Conservation (phyloP, 2,888 invertebrate genomes). For the Orthosia gracilis region DNA sequence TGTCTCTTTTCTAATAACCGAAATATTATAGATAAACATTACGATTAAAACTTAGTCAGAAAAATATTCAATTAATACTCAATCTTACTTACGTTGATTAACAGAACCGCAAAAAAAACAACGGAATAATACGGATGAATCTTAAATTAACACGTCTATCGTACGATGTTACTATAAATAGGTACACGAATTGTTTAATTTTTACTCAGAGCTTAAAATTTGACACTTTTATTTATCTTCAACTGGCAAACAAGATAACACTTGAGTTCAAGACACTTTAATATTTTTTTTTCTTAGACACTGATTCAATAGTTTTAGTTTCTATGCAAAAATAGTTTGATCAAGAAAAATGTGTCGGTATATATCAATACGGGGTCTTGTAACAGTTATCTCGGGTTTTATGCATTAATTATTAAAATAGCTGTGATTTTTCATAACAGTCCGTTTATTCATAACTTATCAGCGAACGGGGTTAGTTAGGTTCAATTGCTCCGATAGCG, state of each 20-base stretch:
- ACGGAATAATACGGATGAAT: slow-evolving; percentile 1
- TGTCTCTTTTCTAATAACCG: neutral
- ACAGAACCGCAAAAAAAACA: neutral
- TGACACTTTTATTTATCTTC: slow-evolving; percentile 8
- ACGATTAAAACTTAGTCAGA: neutral
- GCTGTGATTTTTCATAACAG: slow-evolving; percentile 62
- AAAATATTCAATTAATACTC: neutral
- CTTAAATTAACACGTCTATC: neutral
- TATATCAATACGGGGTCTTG: neutral
- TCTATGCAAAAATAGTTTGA: neutral
- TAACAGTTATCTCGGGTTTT: slow-evolving; percentile 22
- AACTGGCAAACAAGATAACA: neutral
- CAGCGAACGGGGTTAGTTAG: slow-evolving; percentile 62
- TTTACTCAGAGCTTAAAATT: slow-evolving; percentile 4
- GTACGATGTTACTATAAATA: slow-evolving; percentile 12
- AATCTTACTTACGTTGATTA: neutral
- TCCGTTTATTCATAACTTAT: slow-evolving; percentile 69
- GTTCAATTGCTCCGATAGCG: slow-evolving; percentile 67
- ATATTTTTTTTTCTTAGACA: neutral
- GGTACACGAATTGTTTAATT: slow-evolving; percentile 12
- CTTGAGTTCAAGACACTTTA: slow-evolving; percentile 38
- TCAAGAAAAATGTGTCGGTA: neutral
- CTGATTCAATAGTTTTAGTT: neutral
- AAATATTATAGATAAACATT: neutral
- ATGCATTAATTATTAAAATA: slow-evolving; percentile 40